Base-by-base conservation (phyloP, 2,888 invertebrate species). In the Megalurothrips usitatus region DNA sequence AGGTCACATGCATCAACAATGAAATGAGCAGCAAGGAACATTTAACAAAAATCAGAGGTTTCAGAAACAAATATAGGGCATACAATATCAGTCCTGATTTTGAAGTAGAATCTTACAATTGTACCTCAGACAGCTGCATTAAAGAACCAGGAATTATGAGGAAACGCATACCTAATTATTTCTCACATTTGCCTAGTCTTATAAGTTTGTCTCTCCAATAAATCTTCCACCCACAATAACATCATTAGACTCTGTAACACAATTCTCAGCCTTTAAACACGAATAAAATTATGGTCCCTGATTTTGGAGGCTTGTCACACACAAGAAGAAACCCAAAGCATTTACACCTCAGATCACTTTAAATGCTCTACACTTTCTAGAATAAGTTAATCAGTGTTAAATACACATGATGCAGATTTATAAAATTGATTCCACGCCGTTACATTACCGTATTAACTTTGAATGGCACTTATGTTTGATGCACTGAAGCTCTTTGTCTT, bases 231-330 rank as follows among this genome's bases (percentile, higher is more conserved):
- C 68, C 26, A 75, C 9, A 75, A 26, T 26, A 75, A 75, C 68
- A 75, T 26, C n/a, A 26, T 75, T 75, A 75, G 68, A 75, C 23
- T 75, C 68, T 75, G 26, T 26, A 75, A 75, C 68, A 75, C 68
- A 75, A 75, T 26, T 75, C 68, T 75, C 68, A 75, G 68, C 68
- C 68, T 75, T 75, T 23, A 23, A 75, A 75, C 68, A 26, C 10
- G 26, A 9, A 75, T 75, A 75, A 75, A 26, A 75, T 75, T 23
- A 26, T 75, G 68, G 68, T 75, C 68, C 68, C 68, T 75, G 12
- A 26, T 23, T 26, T 75, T 23, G 26, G 68, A 26, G 12, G 23
- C 26, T 26, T 12, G 12, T 23, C 26, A 75, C 26, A 26, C 26
- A 75, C 3, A 26, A 75, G 12, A 11, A 23, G 26, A 75, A 26